Conservation (phyloP, 2,797 vertebrate genomes). For the Mastacembelus armatus region DNA sequence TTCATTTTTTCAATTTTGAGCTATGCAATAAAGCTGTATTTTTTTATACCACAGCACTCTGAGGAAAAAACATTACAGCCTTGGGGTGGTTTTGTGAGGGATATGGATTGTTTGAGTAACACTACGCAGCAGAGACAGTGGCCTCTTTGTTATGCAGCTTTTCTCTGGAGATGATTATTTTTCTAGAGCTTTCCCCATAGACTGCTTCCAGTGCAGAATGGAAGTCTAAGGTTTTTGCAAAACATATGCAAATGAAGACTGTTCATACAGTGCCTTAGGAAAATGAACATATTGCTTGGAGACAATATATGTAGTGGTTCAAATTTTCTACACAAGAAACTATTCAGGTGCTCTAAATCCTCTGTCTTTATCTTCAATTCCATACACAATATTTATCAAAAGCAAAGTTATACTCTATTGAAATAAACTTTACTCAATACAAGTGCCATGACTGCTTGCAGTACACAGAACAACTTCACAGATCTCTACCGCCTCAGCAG, state of each 20-base stretch:
- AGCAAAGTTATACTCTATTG: slow-evolving; percentile 32
- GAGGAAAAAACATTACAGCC: slow-evolving; percentile 47
- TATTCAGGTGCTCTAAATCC: slow-evolving; percentile 27
- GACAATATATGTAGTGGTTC: slow-evolving; percentile 7
- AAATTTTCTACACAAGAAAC: slow-evolving; percentile 15
- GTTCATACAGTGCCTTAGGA: slow-evolving; percentile 28
- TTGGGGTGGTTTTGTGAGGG: slow-evolving; percentile 45
- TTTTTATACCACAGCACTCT: slow-evolving; percentile 36
- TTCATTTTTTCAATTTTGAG: slow-evolving; percentile 14
- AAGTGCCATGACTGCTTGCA: slow-evolving; percentile 37
- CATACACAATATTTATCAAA: slow-evolving; percentile 45
- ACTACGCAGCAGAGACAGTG: slow-evolving; percentile 40
- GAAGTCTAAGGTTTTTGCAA: slow-evolving; percentile 36
- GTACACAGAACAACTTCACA: slow-evolving; percentile 57
- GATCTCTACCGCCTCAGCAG: slow-evolving; percentile 53
- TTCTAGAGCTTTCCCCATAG: slow-evolving; percentile 48
- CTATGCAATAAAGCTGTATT: slow-evolving; percentile 14
- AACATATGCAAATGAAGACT: slow-evolving; percentile 42
- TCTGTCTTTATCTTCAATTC: slow-evolving; percentile 14
- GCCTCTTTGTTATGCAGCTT: slow-evolving; percentile 49
- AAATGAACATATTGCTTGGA: slow-evolving; percentile 33
- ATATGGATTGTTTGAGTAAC: slow-evolving; percentile 67
- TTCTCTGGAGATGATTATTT: slow-evolving; percentile 55
- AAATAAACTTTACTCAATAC: slow-evolving; percentile 55
- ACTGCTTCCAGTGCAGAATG: slow-evolving; percentile 30